Evolutionary conservation across 2,888 invertebrate species (phyloP), one percentile per base, ranked within the genome.

Genomic region (Megalurothrips usitatus): DNA sequence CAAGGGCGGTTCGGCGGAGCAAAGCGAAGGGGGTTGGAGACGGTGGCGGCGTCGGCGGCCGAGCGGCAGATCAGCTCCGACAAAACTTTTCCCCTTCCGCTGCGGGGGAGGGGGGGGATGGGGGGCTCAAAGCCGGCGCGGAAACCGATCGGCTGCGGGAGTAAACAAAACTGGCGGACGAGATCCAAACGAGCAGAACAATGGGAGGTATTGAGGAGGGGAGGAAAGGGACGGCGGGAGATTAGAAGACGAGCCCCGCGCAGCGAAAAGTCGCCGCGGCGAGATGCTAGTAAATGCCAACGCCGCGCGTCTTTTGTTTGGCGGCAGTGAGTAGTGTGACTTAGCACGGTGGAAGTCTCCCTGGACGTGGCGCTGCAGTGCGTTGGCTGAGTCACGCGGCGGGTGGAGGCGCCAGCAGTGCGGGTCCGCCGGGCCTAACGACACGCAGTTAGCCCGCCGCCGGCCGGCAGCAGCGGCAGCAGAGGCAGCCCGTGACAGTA

Each of bases 151-250:
- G 68, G 68, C 68, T 26, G 68, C 26, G 26, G 23, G 26, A 26
- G 68, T 75, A 75, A 75, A 75, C 68, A 75, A 75, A 75, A 75
- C 68, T 75, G 68, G 68, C 68, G 12, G 26, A 23, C 68, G 68
- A 26, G 68, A 23, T 4, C 12, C 26, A 26, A 58, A 26, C 68
- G 12, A 58, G 10, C 68, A 75, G 68, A 10, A 58, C 58, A 58
- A 58, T 58, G 58, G 58, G 58, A 23, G 68, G 68, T 26, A 75
- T 75, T 23, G 68, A 75, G 68, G 68, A 75, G 26, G 68, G 68
- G 68, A 26, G 68, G 26, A 12, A 75, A 12, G 12, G 58, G 58
- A 75, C 68, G 11, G 68, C 68, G 23, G 0, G 58, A 58, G n/a
- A 58, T 19, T n/a, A 58, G 68, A n/a, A 68, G 26, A 75, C 68